phyloP scores from a whole-genome alignment of 2,113 vertebrate genomes.

The Poecile atricapillus region DNA sequence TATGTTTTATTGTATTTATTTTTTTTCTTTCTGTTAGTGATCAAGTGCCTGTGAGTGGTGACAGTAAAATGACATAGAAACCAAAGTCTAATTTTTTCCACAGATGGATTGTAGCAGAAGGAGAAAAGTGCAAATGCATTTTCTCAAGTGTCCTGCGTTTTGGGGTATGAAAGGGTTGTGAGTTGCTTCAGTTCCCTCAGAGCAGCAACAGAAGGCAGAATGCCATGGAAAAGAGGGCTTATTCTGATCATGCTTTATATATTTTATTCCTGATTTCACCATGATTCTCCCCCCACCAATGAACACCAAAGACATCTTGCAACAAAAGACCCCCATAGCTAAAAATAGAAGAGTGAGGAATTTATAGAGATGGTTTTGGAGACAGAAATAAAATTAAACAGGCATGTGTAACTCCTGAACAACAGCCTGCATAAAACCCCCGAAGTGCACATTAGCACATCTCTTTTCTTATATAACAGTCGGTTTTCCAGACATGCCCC shows the following conservation, averaged over 20 bases:
- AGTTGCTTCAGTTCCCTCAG: conserved; percentile 17
- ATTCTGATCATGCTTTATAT: not conserved
- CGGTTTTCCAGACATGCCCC: conserved; percentile 32
- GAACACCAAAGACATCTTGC: not conserved
- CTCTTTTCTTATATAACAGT: conserved; percentile 30
- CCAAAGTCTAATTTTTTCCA: conserved; percentile 55
- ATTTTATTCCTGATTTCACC: not conserved
- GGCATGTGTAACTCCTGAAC: conserved; percentile 31
- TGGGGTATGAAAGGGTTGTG: not conserved
- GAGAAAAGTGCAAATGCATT: conserved; percentile 59
- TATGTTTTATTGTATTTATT: conserved; percentile 4
- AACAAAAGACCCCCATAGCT: conserved; percentile 15
- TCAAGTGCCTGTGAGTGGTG: conserved; percentile 14
- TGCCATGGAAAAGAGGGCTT: not conserved
- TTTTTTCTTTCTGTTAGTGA: not conserved
- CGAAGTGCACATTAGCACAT: conserved; percentile 30
- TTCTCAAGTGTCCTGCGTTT: conserved; percentile 50
- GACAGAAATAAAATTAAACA: conserved; percentile 51
- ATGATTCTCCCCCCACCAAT: not conserved
- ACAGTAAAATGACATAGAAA: conserved; percentile 37
- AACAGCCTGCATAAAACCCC: conserved; percentile 46
- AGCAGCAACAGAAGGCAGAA: conserved; percentile 42
- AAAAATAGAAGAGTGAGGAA: conserved; percentile 9
- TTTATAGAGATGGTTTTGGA: conserved; percentile 35
- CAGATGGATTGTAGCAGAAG: conserved; percentile 66